These are phyloP conservation scores for Pandemis heparana DNA, from an alignment of 2,888 invertebrate species.

Conservation along the genomic window DNA sequence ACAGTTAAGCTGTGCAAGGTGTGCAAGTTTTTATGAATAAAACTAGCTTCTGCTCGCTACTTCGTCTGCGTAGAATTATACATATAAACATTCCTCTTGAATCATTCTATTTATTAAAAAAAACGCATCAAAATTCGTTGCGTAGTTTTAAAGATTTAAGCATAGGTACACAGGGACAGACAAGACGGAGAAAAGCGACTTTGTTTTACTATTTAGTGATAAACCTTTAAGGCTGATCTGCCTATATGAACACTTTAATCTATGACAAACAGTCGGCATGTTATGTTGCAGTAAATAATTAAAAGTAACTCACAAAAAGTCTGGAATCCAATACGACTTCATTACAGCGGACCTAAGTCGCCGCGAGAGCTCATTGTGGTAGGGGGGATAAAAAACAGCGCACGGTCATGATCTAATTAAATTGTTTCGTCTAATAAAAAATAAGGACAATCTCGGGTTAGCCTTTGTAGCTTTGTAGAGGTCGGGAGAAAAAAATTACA, in stretches of 20 bases:
- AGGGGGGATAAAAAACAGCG: conserved; percentile 59
- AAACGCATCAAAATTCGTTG: too few relatives aligned
- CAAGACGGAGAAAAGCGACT: too few relatives aligned
- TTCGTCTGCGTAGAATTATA: too few relatives aligned
- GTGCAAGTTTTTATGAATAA: too few relatives aligned
- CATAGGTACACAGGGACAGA: too few relatives aligned
- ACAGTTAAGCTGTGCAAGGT: too few relatives aligned
- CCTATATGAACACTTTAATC: conserved; percentile 47
- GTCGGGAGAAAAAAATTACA: conserved; percentile 12
- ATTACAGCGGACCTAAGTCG: conserved; percentile 61
- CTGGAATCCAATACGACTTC: conserved; percentile 63
- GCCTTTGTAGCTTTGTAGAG: conserved; percentile 13
- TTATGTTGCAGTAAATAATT: conserved; percentile 73
- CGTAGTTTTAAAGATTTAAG: too few relatives aligned
- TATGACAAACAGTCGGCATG: conserved; percentile 48
- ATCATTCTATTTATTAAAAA: too few relatives aligned
- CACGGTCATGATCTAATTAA: conserved; percentile 65
- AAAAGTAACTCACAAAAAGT: conserved; percentile 69
- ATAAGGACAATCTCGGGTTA: conserved; percentile 11
- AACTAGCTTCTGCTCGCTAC: too few relatives aligned
- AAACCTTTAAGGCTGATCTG: not conserved
- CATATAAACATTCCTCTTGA: too few relatives aligned
- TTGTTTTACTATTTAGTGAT: too few relatives aligned
- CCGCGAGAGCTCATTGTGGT: conserved; percentile 64
- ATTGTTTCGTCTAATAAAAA: conserved; percentile 45